Conservation (phyloP, 2,888 invertebrate genomes). For the Ophion obscuratus region DNA sequence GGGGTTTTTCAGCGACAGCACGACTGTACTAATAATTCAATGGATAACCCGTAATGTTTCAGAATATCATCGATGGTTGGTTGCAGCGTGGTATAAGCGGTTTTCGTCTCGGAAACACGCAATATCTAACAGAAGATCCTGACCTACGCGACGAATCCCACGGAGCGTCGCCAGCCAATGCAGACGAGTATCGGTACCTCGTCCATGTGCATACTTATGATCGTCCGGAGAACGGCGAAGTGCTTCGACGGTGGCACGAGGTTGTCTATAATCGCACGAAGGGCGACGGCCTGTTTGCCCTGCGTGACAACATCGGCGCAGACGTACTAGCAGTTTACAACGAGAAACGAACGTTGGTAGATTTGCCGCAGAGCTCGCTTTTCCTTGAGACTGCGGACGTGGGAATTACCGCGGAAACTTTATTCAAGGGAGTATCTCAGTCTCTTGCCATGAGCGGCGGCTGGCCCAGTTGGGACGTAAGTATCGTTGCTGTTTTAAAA, state of each 20-base stretch:
- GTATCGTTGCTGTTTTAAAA: slow-evolving; percentile 62
- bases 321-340: slow-evolving; percentile 77
- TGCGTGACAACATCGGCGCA: slow-evolving; percentile 77
- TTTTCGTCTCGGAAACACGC: slow-evolving; percentile 90
- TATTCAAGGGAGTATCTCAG: slow-evolving; percentile 71
- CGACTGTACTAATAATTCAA: neutral
- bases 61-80: slow-evolving; percentile 89
- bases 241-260: slow-evolving; percentile 88
- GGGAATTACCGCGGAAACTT: slow-evolving; percentile 70
- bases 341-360: slow-evolving; percentile 73
- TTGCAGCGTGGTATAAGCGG: slow-evolving; percentile 92
- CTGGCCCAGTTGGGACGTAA: slow-evolving; percentile 86
- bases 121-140: slow-evolving; percentile 87
- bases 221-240: slow-evolving; percentile 85
- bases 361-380: slow-evolving; percentile 78
- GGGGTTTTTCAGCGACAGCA: too few species aligned
- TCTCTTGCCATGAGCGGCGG: slow-evolving; percentile 71
- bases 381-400: slow-evolving; percentile 74
- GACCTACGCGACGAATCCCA: slow-evolving; percentile 85
- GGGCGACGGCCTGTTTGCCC: slow-evolving; percentile 81
- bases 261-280: slow-evolving; percentile 86
- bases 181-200: slow-evolving; percentile 87
- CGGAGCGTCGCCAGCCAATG: slow-evolving; percentile 76
- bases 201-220: slow-evolving; percentile 88
- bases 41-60: slow-evolving; percentile 66